Evolutionary conservation across 2,797 vertebrate species (phyloP), one percentile per base, ranked within the genome.

Genomic region (Cottoperca gobio): DNA sequence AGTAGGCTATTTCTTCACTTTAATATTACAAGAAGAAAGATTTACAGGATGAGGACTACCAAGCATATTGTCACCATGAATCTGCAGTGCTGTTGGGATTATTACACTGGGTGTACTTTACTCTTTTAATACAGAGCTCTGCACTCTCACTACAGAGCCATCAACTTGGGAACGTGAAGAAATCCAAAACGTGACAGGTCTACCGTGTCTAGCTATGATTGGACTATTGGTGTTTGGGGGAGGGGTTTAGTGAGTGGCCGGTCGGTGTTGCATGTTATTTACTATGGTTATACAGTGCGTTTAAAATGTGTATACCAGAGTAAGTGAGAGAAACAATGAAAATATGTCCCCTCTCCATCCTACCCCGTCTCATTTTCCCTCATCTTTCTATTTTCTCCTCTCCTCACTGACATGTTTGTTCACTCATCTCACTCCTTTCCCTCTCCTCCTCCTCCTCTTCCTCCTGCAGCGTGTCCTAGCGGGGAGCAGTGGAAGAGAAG

Each of bases 401-500:
- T 54, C 13, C 8, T 67, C 10, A 43, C 37, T 43, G 21, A 53
- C 50, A 62, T 37, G 11, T 21, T 19, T 28, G 23, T 17, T 6
- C 17, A 19, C 26, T 71, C 13, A 45, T 42, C 65, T 35, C 26
- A 8, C 14, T 49, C 23, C 17, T 42, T n/a, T 46, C 12, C 43
- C 1, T 4, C 35, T 37, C 17, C 39, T 28, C 54, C 17, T 16
- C 12, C 42, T 45, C n/a, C 21, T 37, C 59, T 8, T 23, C 10
- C 37, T 55, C 28, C 35, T 49, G 8, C 86, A 97, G 97, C 33
- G 3, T 98, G 97, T 73, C 95, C 96, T 0, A 78, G 35, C 0
- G 94, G 95, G 2, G 96, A 98, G 91, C 89, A 23, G n/a, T 97
- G 96, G 96, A 91, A 84, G 74, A 89, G 92, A 70, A 86, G 73